A percentile compares a stretch with the other conserved stretches of the same genome.
These are phyloP conservation scores for Athalia circularis DNA, from an alignment of 2,888 invertebrate species.

Conservation along the genomic window DNA sequence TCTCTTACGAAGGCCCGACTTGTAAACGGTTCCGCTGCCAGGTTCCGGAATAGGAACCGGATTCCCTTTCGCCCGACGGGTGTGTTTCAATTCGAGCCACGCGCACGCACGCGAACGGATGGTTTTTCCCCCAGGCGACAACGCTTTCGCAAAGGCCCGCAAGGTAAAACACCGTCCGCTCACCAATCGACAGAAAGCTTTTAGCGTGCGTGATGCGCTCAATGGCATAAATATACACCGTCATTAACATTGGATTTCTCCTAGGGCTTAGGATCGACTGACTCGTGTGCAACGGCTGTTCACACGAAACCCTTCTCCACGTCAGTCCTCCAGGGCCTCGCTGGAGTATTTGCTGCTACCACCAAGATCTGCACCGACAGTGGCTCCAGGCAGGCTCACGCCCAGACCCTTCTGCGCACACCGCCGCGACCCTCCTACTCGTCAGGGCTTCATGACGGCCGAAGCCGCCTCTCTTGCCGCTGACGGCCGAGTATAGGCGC, in stretches of 20 bases:
- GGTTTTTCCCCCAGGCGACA: slow-evolving; percentile 60
- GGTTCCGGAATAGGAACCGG: slow-evolving; percentile 79
- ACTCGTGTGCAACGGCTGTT: slow-evolving; percentile 79
- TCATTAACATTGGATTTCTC: slow-evolving; percentile 75
- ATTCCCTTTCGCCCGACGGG: slow-evolving; percentile 77
- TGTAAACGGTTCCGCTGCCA: slow-evolving; percentile 76
- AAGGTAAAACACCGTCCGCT: slow-evolving; percentile 56
- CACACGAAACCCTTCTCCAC: slow-evolving; percentile 81
- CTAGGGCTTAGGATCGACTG: slow-evolving; percentile 78
- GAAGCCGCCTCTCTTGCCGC: slow-evolving; percentile 56
- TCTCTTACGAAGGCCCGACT: slow-evolving; percentile 74
- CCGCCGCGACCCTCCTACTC: slow-evolving; percentile 78
- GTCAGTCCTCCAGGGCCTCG: slow-evolving; percentile 76
- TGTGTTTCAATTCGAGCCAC: slow-evolving; percentile 65
- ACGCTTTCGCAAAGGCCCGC: slow-evolving; percentile 35
- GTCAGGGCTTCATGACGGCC: slow-evolving; percentile 75
- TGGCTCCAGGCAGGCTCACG: slow-evolving; percentile 76
- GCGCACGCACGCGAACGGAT: slow-evolving; percentile 74
- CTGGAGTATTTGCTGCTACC: slow-evolving; percentile 61
- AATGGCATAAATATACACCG: slow-evolving; percentile 60
- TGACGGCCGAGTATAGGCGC: slow-evolving; percentile 73
- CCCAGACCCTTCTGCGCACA: slow-evolving; percentile 77
- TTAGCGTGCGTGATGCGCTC: slow-evolving; percentile 15
- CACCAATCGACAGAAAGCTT: neutral
- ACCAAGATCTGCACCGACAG: slow-evolving; percentile 81